A percentile compares a stretch with the other conserved stretches of the same genome.
Conservation (phyloP, 2,113 vertebrate species). For the Cyphomyrus plagiostoma region DNA sequence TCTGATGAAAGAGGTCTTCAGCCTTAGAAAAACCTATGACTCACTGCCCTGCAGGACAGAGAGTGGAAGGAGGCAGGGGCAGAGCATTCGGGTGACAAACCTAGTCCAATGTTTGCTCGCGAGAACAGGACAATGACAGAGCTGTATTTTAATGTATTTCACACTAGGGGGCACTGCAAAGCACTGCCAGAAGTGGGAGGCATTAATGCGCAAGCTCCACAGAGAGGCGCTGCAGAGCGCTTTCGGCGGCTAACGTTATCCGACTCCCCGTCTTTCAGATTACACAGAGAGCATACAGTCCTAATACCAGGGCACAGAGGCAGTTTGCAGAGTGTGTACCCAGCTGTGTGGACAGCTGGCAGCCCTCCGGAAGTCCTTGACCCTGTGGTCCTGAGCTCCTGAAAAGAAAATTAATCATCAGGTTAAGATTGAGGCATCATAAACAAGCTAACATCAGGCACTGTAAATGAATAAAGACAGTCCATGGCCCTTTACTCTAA, state of each 20-base stretch:
- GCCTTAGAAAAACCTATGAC: conserved; percentile 64
- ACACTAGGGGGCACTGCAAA: background rate
- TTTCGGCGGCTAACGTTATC: background rate
- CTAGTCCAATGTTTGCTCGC: background rate
- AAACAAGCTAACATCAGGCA: background rate
- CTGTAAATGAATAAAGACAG: background rate
- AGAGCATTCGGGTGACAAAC: conserved; percentile 30
- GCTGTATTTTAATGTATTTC: background rate
- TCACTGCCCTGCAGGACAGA: background rate
- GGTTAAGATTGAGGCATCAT: background rate
- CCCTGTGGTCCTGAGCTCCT: background rate
- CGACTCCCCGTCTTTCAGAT: background rate
- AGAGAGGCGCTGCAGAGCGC: background rate
- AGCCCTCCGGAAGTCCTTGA: background rate
- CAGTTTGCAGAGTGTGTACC: background rate
- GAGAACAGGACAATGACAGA: background rate
- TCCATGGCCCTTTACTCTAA: background rate
- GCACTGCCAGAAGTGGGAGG: background rate
- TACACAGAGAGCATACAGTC: background rate
- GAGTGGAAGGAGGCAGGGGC: conserved; percentile 9
- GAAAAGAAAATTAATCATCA: background rate
- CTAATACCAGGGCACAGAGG: background rate
- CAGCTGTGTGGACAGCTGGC: background rate
- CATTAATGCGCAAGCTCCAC: background rate
- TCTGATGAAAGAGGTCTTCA: conserved; percentile 34